Evolutionary conservation across 2,113 vertebrate genomes (phyloP).

Genomic region (Ophthalmotilapia sp.): DNA sequence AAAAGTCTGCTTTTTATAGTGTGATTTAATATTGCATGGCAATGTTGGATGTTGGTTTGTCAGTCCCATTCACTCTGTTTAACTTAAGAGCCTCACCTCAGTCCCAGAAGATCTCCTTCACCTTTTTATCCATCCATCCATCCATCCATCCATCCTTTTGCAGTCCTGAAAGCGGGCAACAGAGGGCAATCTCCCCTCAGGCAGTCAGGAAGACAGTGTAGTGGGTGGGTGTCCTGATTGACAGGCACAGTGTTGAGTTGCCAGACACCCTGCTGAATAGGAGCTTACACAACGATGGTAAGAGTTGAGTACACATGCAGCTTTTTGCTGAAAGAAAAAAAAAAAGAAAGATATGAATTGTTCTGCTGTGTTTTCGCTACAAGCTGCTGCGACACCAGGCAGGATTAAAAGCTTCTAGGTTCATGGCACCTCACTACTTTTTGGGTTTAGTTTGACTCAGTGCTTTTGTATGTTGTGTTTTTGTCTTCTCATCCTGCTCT

Average conservation of each 20-base stretch:
- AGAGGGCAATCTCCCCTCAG: constrained; percentile 29
- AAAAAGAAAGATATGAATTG: not conserved
- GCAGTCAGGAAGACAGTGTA: not conserved
- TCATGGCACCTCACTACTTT: not conserved
- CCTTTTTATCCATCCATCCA: not conserved
- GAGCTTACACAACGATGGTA: not conserved
- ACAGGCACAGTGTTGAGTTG: constrained; percentile 19
- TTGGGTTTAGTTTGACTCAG: not conserved
- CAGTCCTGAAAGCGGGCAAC: constrained; percentile 15
- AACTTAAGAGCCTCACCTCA: not conserved
- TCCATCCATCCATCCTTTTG: not conserved
- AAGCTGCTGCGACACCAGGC: constrained; percentile 14
- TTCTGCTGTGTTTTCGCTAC: not conserved
- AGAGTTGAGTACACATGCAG: constrained; percentile 16
- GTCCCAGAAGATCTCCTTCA: not conserved
- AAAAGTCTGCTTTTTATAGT: not conserved
- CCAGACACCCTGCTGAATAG: constrained; percentile 9
- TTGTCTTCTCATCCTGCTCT: not conserved
- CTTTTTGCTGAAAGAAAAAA: not conserved
- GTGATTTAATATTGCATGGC: not conserved
- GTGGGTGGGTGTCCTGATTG: constrained; percentile 11
- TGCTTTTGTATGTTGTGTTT: not conserved
- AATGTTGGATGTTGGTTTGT: not conserved
- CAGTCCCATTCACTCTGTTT: not conserved
- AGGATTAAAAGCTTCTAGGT: constrained; percentile 26